A percentile compares a stretch with the other conserved stretches of the same genome.
phyloP scores from a whole-genome alignment of 2,888 invertebrate genomes.

The Drosophila meridionalis region DNA sequence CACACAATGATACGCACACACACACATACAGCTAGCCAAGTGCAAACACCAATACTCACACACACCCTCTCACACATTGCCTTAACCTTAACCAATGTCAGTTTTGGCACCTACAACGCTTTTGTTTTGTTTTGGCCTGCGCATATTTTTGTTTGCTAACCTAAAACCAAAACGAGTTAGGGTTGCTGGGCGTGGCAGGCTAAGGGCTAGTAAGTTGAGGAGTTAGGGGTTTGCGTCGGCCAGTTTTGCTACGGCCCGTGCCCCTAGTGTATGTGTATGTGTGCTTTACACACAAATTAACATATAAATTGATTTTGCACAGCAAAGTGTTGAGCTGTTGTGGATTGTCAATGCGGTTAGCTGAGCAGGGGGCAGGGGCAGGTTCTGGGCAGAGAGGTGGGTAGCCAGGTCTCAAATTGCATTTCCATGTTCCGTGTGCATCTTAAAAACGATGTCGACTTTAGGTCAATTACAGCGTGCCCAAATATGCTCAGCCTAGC shows the following conservation, averaged over 20 bases:
- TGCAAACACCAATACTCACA: constrained; percentile 12
- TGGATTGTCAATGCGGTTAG: constrained; percentile 54
- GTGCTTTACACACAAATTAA: constrained; percentile 73
- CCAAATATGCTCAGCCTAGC: constrained; percentile 1
- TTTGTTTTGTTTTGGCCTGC: constrained; percentile 38
- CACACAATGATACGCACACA: constrained; percentile 21
- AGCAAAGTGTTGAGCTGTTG: constrained; percentile 65
- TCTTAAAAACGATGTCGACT: constrained; percentile 21
- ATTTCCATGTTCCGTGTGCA: constrained; percentile 26
- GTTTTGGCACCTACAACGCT: constrained; percentile 69
- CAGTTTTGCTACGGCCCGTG: constrained; percentile 46
- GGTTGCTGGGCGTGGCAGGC: neutral
- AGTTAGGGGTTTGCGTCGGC: constrained; percentile 6
- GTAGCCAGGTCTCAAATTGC: constrained; percentile 34
- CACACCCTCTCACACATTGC: constrained; percentile 22
- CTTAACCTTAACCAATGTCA: constrained; percentile 67
- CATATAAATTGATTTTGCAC: constrained; percentile 79
- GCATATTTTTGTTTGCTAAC: constrained; percentile 65
- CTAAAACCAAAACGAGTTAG: constrained; percentile 12
- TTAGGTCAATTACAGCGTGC: constrained; percentile 20
- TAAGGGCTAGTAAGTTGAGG: neutral
- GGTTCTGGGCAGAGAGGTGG: neutral
- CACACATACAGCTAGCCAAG: neutral
- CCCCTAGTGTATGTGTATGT: constrained; percentile 36
- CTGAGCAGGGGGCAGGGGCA: neutral